Evolutionary conservation across 2,888 invertebrate genomes (phyloP).

Genomic region (Lasioglossum villosulum): DNA sequence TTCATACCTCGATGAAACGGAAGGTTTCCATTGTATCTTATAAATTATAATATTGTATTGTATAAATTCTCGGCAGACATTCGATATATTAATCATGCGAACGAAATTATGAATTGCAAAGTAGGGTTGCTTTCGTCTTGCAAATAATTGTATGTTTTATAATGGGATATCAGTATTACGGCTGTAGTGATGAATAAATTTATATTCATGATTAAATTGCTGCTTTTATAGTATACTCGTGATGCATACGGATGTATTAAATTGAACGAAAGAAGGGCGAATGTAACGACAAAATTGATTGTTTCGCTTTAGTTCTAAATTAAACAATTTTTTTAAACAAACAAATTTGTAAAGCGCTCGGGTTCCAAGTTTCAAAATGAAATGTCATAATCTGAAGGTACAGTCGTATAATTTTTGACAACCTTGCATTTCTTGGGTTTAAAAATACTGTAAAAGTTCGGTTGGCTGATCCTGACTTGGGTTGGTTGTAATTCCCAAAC

Average conservation of each 20-base stretch:
- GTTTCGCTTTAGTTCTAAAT: not conserved
- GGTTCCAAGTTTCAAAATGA: not conserved
- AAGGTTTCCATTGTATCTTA: not conserved
- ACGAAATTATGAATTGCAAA: slow-evolving; percentile 1
- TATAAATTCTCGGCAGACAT: slow-evolving; percentile 9
- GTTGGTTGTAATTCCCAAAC: not conserved
- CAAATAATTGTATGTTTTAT: not conserved
- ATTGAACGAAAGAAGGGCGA: not conserved
- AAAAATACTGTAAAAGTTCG: not conserved
- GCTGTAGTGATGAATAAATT: slow-evolving; percentile 2
- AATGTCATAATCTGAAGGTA: not conserved
- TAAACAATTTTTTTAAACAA: not conserved
- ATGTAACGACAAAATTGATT: not conserved
- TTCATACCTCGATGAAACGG: not conserved
- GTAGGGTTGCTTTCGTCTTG: slow-evolving; percentile 5
- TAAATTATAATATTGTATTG: slow-evolving; percentile 3
- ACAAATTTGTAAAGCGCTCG: not conserved
- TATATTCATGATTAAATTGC: not conserved
- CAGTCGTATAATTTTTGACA: not conserved
- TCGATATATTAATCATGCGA: not conserved
- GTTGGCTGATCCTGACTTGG: not conserved
- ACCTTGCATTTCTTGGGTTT: not conserved
- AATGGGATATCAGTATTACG: not conserved
- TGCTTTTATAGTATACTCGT: not conserved
- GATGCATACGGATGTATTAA: not conserved